Percentiles rank a stretch among this genome's conserved stretches.
These are phyloP conservation scores for Oeneis ivallda DNA, from an alignment of 2,888 invertebrate species.

Conservation along the genomic window DNA sequence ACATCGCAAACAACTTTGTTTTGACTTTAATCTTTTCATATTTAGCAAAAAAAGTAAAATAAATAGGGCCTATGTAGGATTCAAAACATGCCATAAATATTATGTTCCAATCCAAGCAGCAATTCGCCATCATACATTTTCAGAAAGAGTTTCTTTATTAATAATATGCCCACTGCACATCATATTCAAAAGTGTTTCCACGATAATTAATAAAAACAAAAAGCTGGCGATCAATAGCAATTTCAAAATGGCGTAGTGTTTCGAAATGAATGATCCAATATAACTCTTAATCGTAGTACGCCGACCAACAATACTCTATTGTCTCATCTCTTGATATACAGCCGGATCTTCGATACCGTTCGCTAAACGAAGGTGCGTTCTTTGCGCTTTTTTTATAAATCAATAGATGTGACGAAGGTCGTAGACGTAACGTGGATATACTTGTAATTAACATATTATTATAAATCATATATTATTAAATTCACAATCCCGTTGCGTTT, in stretches of 20 bases:
- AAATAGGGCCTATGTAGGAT: too few species aligned
- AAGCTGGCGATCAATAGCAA: constrained; percentile 32
- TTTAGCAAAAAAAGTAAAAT: too few species aligned
- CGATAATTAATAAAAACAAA: constrained; percentile 16
- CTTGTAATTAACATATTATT: too few species aligned
- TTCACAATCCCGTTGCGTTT: too few species aligned
- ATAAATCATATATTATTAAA: too few species aligned
- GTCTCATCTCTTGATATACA: constrained; percentile 46
- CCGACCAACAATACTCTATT: constrained; percentile 47
- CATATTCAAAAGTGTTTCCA: constrained; percentile 20
- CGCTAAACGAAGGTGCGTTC: constrained; percentile 25
- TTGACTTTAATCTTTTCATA: too few species aligned
- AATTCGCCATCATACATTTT: background rate
- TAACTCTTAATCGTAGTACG: constrained; percentile 46
- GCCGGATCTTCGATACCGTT: constrained; percentile 27
- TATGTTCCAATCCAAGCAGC: too few species aligned
- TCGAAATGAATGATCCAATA: constrained; percentile 47
- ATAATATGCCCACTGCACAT: background rate
- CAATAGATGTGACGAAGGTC: background rate
- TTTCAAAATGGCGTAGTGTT: constrained; percentile 41
- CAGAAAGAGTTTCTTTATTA: background rate
- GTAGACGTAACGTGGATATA: too few species aligned
- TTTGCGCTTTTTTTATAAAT: constrained; percentile 7
- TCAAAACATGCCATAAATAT: too few species aligned
- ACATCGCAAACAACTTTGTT: too few species aligned